phyloP scores from a whole-genome alignment of 37 sponge, comb jelly and placozoan species.

The Hormiphora californensis region DNA sequence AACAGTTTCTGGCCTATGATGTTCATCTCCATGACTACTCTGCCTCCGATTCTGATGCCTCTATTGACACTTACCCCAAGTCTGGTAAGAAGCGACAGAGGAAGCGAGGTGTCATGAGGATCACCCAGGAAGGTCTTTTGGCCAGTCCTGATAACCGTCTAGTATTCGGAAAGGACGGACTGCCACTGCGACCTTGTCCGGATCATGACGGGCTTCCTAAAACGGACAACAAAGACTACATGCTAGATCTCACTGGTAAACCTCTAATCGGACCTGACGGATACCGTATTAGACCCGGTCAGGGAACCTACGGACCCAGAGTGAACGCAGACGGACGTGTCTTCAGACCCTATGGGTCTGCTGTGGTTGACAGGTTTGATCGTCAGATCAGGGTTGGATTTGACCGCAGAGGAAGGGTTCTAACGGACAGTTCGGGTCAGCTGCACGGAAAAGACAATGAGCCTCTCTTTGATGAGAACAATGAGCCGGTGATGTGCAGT shows the following conservation, averaged over 20 bases:
- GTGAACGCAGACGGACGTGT: not conserved
- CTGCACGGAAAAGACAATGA: not conserved
- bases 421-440: not conserved
- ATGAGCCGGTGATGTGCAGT: not conserved
- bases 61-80: too few species aligned
- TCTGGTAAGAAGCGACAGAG: too few species aligned
- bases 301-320: constrained; percentile 6
- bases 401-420: not conserved
- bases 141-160: not conserved
- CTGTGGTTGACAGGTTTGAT: not conserved
- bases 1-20: too few species aligned
- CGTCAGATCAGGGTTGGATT: not conserved
- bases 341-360: not conserved
- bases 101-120: too few species aligned
- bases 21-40: too few species aligned
- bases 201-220: not conserved
- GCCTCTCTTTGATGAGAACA: not conserved
- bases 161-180: too few species aligned
- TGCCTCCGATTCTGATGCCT: too few species aligned
- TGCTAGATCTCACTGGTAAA: not conserved
- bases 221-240: not conserved
- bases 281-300: not conserved
- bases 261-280: constrained; percentile 11
- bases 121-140: too few species aligned
- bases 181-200: too few species aligned